Base-by-base conservation (phyloP, 2,113 vertebrate genomes). In the Eublepharis macularius region DNA sequence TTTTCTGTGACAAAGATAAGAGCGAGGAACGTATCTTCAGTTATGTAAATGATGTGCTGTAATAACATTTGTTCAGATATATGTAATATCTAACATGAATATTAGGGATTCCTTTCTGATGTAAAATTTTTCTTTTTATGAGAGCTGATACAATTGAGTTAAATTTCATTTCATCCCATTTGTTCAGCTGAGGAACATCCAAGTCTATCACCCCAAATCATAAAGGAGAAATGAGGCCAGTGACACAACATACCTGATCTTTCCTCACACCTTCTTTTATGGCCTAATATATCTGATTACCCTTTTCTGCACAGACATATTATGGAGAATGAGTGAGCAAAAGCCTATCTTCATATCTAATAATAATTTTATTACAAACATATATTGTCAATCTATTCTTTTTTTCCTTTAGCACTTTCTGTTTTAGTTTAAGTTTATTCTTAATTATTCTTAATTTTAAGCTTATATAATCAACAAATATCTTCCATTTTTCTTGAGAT, bases 31-130 rank as follows among this genome's bases (percentile, higher is more conserved):
- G 12, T n/a, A 76, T 29, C 66, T 54, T 65, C 41, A 83, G 70
- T 75, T 75, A n/a, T 32, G 45, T 34, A 83, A 83, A 83, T 83
- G 41, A 83, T 83, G 32, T 54, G 60, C 19, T 63, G 9, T 73
- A 14, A 70, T 60, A 54, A 7, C 17, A 3, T 24, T 39, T 51
- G 29, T 45, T 79, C 54, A 63, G n/a, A 65, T 19, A 4, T 65
- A 36, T 81, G 68, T 69, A 66, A 24, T 41, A 51, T 51, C 43
- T 43, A 51, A 16, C 66, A 14, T 74, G 54, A 24, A 80, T 72
- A 36, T 69, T 79, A 36, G 17, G 9, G 10, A 72, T 72, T 43
- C 17, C 69, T 78, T 51, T 69, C 29, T 17, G 78, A 70, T 41
- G 45, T 47, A 74, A 80, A 29, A 63, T 0, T 39, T 39, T 49